Evolutionary conservation across 1,140 invertebrate species (phyloP).

Genomic region (Camponotus pennsylvanicus): DNA sequence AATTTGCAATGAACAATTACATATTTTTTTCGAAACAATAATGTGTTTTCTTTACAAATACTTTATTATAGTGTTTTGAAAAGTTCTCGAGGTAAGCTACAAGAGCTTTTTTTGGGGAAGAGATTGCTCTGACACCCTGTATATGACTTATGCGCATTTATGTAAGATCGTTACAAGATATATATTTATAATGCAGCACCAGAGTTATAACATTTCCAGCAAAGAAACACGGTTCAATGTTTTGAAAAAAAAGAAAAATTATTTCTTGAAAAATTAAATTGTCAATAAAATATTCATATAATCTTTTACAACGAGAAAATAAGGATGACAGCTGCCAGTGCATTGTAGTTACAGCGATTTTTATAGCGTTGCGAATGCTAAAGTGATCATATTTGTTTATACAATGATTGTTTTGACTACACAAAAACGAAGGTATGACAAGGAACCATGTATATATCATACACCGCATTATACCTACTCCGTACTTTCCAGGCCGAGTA

Average conservation of each 20-base stretch:
- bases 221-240: background rate
- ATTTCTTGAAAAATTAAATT: background rate
- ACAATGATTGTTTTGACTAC: constrained; percentile 51
- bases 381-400: constrained; percentile 38
- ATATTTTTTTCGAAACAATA: no score
- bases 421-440: background rate
- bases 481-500: constrained; percentile 39
- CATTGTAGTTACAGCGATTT: background rate
- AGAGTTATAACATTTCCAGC: no score
- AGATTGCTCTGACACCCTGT: no score
- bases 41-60: no score
- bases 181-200: no score
- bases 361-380: background rate
- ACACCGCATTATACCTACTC: constrained; percentile 25
- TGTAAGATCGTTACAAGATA: background rate
- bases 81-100: no score
- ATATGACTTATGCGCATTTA: background rate
- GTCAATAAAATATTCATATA: background rate
- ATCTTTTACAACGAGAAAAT: background rate
- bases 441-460: background rate
- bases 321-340: background rate
- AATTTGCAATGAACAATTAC: no score
- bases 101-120: no score
- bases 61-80: no score
- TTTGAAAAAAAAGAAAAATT: background rate